These are phyloP conservation scores for Bos javanicus DNA, from an alignment of 2,113 vertebrate genomes.

Conservation along the genomic window DNA sequence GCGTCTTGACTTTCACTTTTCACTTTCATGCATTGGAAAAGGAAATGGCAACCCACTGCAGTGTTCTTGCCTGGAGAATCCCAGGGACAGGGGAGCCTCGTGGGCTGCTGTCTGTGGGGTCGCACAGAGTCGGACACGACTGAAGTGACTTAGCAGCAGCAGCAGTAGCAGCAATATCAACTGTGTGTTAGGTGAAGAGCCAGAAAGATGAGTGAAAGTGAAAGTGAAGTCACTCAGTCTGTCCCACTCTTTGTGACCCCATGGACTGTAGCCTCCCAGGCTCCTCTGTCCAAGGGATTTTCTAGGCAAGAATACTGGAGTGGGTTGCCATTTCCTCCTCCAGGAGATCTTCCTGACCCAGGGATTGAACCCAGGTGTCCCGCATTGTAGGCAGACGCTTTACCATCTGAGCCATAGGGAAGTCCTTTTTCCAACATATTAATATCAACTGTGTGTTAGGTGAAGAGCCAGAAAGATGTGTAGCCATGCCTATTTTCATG, in stretches of 20 bases:
- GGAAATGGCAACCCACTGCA: no score
- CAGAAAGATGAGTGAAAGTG: not conserved
- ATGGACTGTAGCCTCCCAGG: not conserved
- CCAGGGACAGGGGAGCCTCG: no score
- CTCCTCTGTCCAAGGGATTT: not conserved
- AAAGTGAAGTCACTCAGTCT: not conserved
- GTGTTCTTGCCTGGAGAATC: no score
- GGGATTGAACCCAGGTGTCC: not conserved
- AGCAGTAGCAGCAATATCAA: not conserved
- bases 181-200: not conserved
- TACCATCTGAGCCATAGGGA: not conserved
- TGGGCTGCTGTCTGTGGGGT: no score
- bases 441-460: not conserved
- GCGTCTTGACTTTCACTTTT: no score
- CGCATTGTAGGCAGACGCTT: not conserved
- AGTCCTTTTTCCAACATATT: not conserved
- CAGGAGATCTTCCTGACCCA: not conserved
- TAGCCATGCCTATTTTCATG: not conserved
- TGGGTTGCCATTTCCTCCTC: not conserved
- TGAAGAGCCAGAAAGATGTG: not conserved
- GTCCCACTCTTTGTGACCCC: not conserved
- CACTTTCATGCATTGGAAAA: no score
- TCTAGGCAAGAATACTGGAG: not conserved
- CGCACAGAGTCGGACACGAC: rapidly evolving
- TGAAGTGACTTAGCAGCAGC: no score